These are phyloP conservation scores for Ciconia stormi DNA, from an alignment of 2,113 vertebrate species.

Conservation along the genomic window DNA sequence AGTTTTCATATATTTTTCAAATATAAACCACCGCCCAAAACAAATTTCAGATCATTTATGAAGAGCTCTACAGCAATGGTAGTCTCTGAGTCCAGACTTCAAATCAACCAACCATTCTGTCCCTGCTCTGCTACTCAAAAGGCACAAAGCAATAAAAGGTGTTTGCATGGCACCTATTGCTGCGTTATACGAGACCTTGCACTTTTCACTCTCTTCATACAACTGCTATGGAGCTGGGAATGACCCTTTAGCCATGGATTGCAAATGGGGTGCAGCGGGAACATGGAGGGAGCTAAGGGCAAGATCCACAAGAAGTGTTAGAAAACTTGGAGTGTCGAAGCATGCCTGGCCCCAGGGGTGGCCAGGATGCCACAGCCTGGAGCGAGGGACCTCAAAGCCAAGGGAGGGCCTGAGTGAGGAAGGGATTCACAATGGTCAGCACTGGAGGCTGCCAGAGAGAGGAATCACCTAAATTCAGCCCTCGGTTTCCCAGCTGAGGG, in stretches of 20 bases:
- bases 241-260: background rate
- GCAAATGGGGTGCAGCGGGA: background rate
- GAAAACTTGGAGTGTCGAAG: background rate
- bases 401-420: background rate
- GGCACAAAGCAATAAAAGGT: background rate
- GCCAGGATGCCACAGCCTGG: background rate
- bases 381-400: background rate
- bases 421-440: background rate
- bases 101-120: background rate
- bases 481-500: background rate
- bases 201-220: background rate
- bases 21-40: background rate
- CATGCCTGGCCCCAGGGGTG: no score
- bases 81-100: background rate
- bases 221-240: background rate
- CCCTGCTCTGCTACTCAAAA: background rate
- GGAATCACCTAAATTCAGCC: background rate
- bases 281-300: background rate
- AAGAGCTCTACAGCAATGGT: background rate
- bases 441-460: background rate
- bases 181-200: background rate
- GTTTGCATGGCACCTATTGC: background rate
- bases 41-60: background rate
- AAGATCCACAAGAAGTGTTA: background rate
- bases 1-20: background rate